Evolutionary conservation across 2,888 invertebrate species (phyloP).

Genomic region (Scaptomyza polygonia): DNA sequence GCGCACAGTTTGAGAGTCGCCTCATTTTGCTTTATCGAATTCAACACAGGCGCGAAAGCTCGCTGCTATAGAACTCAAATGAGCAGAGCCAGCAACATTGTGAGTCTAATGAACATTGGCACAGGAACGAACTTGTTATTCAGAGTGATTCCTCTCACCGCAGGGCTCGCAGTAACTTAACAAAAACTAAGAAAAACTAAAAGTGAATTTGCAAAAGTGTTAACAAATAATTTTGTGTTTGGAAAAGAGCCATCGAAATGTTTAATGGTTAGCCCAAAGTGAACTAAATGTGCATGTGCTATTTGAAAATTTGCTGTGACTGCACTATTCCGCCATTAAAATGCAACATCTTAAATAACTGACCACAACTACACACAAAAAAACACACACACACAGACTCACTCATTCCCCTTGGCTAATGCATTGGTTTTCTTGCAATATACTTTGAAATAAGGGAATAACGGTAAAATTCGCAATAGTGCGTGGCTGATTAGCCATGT

Average conservation of each 20-base stretch:
- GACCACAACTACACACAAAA: neutral
- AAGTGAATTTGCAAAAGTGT: slow-evolving; percentile 29
- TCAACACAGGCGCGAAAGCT: neutral
- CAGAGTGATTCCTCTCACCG: slow-evolving; percentile 20
- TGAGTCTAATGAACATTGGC: no score
- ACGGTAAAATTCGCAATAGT: slow-evolving; percentile 20
- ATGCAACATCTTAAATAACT: slow-evolving; percentile 13
- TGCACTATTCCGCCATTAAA: slow-evolving; percentile 13
- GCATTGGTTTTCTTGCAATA: slow-evolving; percentile 36
- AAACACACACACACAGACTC: neutral
- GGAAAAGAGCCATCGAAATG: slow-evolving; percentile 35
- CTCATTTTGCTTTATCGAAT: neutral
- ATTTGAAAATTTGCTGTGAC: neutral
- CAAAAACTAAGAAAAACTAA: neutral
- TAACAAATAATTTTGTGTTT: slow-evolving; percentile 13
- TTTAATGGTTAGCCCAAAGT: slow-evolving; percentile 43
- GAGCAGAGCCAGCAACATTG: neutral
- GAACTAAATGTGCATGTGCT: neutral
- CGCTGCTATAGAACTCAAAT: slow-evolving; percentile 12
- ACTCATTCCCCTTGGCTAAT: slow-evolving; percentile 6
- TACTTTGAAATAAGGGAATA: slow-evolving; percentile 35
- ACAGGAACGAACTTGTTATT: slow-evolving; percentile 43
- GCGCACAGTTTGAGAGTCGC: neutral
- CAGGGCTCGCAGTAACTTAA: slow-evolving; percentile 3
- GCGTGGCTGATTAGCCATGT: neutral